Percentiles rank a stretch among this genome's conserved stretches.
These are phyloP conservation scores for Bungarus multicinctus DNA, from an alignment of 2,113 vertebrate species.

Conservation along the genomic window DNA sequence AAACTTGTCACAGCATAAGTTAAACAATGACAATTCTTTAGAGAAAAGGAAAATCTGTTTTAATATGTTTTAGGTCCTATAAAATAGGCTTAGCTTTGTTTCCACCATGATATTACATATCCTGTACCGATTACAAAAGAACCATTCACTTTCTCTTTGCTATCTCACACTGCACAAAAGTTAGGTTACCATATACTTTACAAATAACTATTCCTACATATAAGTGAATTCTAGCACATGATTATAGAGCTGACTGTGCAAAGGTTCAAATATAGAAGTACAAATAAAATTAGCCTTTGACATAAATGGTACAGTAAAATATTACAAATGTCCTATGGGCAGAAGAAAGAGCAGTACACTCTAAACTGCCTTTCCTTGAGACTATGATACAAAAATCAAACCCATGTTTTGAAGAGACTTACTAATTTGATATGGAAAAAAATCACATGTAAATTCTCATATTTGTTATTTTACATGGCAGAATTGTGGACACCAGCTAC, in stretches of 20 bases:
- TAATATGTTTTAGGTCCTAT: slow-evolving; percentile 18
- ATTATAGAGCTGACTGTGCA: neutral
- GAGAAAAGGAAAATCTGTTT: neutral
- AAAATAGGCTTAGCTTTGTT: neutral
- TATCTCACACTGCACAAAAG: neutral
- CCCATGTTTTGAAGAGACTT: neutral
- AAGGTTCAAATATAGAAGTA: neutral
- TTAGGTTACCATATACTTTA: neutral
- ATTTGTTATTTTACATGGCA: neutral
- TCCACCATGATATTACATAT: neutral
- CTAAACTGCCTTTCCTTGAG: neutral
- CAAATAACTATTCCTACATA: neutral
- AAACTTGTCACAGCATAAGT: neutral
- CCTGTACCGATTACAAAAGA: neutral
- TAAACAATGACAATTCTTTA: neutral
- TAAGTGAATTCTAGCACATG: neutral
- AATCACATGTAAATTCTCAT: neutral
- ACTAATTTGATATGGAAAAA: accelerated
- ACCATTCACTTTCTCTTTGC: neutral
- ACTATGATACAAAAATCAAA: neutral
- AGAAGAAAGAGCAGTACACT: neutral
- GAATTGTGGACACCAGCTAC: accelerated
- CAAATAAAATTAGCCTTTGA: neutral
- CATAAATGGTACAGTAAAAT: neutral
- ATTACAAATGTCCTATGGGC: neutral